Base-by-base conservation (phyloP, 2,888 invertebrate genomes). In the Lissonota sp. region DNA sequence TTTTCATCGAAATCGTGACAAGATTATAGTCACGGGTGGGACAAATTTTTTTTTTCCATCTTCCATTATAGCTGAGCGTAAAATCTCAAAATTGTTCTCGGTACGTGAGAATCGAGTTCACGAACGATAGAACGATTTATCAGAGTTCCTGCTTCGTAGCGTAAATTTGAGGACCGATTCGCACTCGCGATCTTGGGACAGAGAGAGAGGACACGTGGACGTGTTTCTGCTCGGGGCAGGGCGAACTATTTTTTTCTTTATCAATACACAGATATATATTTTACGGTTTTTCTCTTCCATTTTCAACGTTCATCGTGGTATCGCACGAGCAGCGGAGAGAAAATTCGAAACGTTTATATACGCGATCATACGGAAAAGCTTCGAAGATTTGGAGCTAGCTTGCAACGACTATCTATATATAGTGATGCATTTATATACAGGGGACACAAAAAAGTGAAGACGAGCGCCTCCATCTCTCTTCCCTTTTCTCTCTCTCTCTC, bases 311-410 rank as follows among this genome's bases (percentile, higher is more conserved):
- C 53, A 82, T 80, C 80, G 84, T 80, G 79, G 84, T 86, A 84
- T 85, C 84, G 84, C 79, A 83, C 83, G 76, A 73, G 70, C 39
- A 79, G 60, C 85, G 84, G 85, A 83, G 85, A 87, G 84, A 80
- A 84, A 85, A 88, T 86, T 84, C 84, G 63, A 85, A 84, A 84
- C 86, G 87, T 86, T 87, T 86, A 83, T 83, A 83, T 84, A 84
- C 84, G 79, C 83, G 82, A 84, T 82, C 79, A 83, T 82, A 82
- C 82, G 83, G 57, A 83, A 62, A 75, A 79, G 81, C 82, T 82
- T 71, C 64, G 82, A 80, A 71, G 26, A 26, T 26, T 82, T 71
- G 60, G 53, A 79, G 71, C 67, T 74, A 77, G 81, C 83, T 84
- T 80, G 84, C 82, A 80, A 85, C 77, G 79, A 81, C 62, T 58